Evolutionary conservation across 2,113 vertebrate species (phyloP), one percentile per base, ranked within the genome.

Genomic region (Oncorhynchus gorbuscha): DNA sequence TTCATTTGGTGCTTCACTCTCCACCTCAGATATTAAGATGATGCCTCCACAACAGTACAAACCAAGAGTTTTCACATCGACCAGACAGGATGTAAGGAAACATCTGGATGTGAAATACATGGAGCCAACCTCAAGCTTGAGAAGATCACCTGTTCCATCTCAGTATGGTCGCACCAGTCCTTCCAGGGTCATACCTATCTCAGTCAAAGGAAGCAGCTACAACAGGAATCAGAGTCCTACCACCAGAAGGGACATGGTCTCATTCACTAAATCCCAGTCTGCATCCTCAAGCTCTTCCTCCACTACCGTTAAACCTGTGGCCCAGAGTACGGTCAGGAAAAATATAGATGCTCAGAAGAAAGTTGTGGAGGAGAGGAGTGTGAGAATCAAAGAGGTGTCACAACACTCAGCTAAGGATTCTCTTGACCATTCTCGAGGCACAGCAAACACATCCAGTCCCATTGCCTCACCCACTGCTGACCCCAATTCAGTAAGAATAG

Each of bases 21-120:
- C 35, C 85, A 76, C 81, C 76, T 51, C 88, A 98, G 96, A 95
- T 83, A 90, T 94, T 85, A 90, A 94, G 39, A 45, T 45, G 91
- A 91, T 90, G 75, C 85, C 91, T 28, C 72, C 88, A 14, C 92
- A 92, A 75, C 86, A 86, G 2, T 94, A 94, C 65, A 87, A 85
- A 71, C 89, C 88, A 87, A 91, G 79, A 91, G 83, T 85, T 51
- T 89, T 93, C 69, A 62, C 87, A 48, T 84, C 91, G 2, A 86
- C 85, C 81, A 93, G 91, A 83, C 93, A 92, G 79, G 93, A 93
- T 45, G 84, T 91, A 78, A 91, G 77, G 73, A 92, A 90, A 84
- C 82, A 86, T 61, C 88, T 84, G 73, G 92, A 94, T 30, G 75
- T 79, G 18, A 91, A 81, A 74, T 93, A 92, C 49, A 93, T 89